Evolutionary conservation across 2,888 invertebrate species (phyloP).

Genomic region (Tuta absoluta): DNA sequence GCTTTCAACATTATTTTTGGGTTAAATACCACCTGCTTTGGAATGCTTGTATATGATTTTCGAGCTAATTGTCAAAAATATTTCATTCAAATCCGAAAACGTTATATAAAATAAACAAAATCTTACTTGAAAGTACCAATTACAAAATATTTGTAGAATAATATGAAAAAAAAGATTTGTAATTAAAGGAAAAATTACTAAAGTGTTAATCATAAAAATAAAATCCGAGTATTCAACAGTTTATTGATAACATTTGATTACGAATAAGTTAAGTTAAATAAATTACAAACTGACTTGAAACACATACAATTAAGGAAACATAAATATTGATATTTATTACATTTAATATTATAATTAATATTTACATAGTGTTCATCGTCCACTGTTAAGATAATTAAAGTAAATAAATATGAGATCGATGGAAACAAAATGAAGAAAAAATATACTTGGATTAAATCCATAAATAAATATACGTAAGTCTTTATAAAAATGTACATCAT

Average conservation of each 20-base stretch:
- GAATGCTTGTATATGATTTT: no score
- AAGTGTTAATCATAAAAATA: background rate
- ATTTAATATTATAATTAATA: slow-evolving; percentile 42
- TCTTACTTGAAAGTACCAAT: no score
- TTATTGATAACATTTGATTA: slow-evolving; percentile 63
- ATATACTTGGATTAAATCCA: background rate
- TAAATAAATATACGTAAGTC: background rate
- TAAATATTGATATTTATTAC: slow-evolving; percentile 2
- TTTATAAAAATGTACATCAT: slow-evolving; percentile 32
- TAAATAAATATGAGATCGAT: slow-evolving; percentile 57
- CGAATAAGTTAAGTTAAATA: slow-evolving; percentile 54
- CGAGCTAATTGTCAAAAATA: no score
- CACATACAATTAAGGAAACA: slow-evolving; percentile 38
- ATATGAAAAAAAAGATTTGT: no score
- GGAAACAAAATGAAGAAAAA: slow-evolving; percentile 23
- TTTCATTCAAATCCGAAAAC: no score
- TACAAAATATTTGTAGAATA: no score
- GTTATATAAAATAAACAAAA: no score
- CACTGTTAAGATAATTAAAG: slow-evolving; percentile 37
- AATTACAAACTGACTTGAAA: slow-evolving; percentile 47
- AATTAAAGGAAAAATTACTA: no score
- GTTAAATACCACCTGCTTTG: no score
- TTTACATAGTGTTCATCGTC: slow-evolving; percentile 54
- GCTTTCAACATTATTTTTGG: no score
- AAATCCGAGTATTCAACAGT: slow-evolving; percentile 61